Evolutionary conservation across 2,888 invertebrate genomes (phyloP).

Genomic region (Temnothorax rugatulus): DNA sequence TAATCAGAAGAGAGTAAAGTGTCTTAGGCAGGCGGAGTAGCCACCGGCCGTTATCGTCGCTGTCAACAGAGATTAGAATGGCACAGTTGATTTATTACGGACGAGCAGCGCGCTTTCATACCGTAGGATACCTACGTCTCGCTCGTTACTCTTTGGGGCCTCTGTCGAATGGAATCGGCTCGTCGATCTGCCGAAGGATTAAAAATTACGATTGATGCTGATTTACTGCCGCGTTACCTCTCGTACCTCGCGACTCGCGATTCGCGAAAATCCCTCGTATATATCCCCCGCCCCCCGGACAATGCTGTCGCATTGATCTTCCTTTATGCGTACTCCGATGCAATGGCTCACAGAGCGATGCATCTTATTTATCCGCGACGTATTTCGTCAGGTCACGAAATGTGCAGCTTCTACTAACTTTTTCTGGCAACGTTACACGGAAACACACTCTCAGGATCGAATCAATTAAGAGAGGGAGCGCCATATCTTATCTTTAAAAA

Average conservation of each 20-base stretch:
- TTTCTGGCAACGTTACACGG: constrained; percentile 44
- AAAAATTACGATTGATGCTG: constrained; percentile 82
- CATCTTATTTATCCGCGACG: constrained; percentile 70
- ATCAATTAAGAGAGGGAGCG: constrained; percentile 12
- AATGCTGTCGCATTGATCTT: constrained; percentile 75
- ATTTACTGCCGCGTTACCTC: constrained; percentile 73
- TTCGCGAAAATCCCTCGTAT: constrained; percentile 73
- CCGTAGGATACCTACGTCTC: constrained; percentile 51
- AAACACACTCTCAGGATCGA: constrained; percentile 23
- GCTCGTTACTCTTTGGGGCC: constrained; percentile 79
- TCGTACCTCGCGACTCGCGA: constrained; percentile 52
- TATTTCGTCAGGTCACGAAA: constrained; percentile 58
- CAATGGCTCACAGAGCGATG: constrained; percentile 55
- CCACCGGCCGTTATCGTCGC: constrained; percentile 67
- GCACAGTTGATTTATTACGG: constrained; percentile 77
- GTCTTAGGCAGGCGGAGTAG: constrained; percentile 20
- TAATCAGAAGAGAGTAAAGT: neutral
- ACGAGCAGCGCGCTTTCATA: constrained; percentile 71
- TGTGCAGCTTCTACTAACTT: constrained; percentile 36
- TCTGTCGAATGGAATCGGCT: constrained; percentile 70
- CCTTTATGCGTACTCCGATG: constrained; percentile 64
- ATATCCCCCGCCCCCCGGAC: constrained; percentile 59
- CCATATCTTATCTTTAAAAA: neutral
- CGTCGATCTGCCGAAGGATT: constrained; percentile 76
- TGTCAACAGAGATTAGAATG: constrained; percentile 77